Percentiles rank a stretch among this genome's conserved stretches.
These are phyloP conservation scores for Gasterosteus nipponicus DNA, from an alignment of 2,113 vertebrate genomes.

Conservation along the genomic window DNA sequence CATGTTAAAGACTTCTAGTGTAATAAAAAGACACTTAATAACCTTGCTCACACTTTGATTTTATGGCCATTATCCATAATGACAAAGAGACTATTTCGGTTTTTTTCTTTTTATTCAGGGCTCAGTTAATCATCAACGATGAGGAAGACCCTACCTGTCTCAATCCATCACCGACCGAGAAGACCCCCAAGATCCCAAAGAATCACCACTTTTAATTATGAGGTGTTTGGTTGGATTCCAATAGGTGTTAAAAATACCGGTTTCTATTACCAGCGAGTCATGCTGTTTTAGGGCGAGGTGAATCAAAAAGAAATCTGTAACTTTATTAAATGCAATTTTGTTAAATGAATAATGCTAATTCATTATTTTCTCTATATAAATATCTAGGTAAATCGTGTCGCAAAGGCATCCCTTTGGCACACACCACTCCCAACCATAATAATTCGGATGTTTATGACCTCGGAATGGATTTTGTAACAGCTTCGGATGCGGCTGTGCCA, in stretches of 20 bases:
- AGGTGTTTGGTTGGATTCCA: neutral
- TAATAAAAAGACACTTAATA: neutral
- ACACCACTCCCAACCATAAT: neutral
- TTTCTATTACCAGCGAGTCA: neutral
- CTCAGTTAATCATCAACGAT: constrained; percentile 69
- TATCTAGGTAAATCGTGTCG: neutral
- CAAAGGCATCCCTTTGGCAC: neutral
- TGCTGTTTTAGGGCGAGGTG: neutral
- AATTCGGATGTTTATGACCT: constrained; percentile 27
- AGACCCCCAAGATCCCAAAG: constrained; percentile 42
- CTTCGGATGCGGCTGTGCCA: constrained; percentile 34
- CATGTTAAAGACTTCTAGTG: neutral
- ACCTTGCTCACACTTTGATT: constrained; percentile 31
- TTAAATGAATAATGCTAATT: too few species aligned
- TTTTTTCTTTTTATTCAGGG: constrained; percentile 50
- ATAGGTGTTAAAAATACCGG: neutral
- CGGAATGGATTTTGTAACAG: constrained; percentile 11
- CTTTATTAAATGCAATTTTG: neutral
- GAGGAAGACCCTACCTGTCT: constrained; percentile 66
- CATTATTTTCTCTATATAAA: neutral
- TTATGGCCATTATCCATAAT: constrained; percentile 12
- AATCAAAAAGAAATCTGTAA: neutral
- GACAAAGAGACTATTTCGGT: constrained; percentile 59
- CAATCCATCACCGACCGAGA: constrained; percentile 67
- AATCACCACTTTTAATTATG: constrained; percentile 11